Evolutionary conservation across 2,888 invertebrate genomes (phyloP).

Genomic region (Clistopyga incitator): DNA sequence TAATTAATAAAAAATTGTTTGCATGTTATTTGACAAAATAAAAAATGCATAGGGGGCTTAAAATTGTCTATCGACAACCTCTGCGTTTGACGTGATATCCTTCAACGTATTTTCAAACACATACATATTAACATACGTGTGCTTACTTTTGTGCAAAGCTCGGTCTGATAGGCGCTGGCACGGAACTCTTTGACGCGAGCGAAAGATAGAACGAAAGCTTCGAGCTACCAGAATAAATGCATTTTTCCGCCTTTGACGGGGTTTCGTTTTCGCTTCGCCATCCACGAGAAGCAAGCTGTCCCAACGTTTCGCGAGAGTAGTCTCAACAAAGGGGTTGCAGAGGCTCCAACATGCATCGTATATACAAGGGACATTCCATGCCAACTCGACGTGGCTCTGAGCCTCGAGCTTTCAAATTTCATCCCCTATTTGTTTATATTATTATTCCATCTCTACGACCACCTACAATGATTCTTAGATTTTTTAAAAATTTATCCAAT

Average conservation of each 20-base stretch:
- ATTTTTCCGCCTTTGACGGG: slow-evolving; percentile 72
- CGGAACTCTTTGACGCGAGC: slow-evolving; percentile 50
- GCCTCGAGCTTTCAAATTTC: too few species aligned
- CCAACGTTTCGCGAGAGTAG: slow-evolving; percentile 63
- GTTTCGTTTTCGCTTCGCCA: slow-evolving; percentile 60
- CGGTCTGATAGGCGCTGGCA: slow-evolving; percentile 38
- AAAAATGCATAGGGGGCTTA: not conserved
- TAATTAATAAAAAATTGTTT: too few species aligned
- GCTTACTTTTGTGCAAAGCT: slow-evolving; percentile 29
- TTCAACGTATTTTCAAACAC: slow-evolving; percentile 1
- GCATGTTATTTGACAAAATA: not conserved
- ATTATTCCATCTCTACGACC: too few species aligned
- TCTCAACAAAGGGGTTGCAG: slow-evolving; percentile 66
- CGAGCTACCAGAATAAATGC: slow-evolving; percentile 70
- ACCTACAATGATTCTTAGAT: too few species aligned
- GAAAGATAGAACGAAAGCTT: slow-evolving; percentile 35
- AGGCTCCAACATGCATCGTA: slow-evolving; percentile 31
- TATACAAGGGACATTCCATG: too few species aligned
- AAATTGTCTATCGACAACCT: slow-evolving; percentile 47
- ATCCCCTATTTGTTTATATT: too few species aligned
- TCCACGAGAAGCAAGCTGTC: slow-evolving; percentile 51
- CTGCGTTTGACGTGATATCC: slow-evolving; percentile 16
- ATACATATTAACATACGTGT: not conserved
- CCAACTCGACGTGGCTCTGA: too few species aligned
- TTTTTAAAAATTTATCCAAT: too few species aligned